Percentiles rank a stretch among this genome's conserved stretches.
These are phyloP conservation scores for Automeris io DNA, from an alignment of 2,888 invertebrate genomes.

Conservation along the genomic window DNA sequence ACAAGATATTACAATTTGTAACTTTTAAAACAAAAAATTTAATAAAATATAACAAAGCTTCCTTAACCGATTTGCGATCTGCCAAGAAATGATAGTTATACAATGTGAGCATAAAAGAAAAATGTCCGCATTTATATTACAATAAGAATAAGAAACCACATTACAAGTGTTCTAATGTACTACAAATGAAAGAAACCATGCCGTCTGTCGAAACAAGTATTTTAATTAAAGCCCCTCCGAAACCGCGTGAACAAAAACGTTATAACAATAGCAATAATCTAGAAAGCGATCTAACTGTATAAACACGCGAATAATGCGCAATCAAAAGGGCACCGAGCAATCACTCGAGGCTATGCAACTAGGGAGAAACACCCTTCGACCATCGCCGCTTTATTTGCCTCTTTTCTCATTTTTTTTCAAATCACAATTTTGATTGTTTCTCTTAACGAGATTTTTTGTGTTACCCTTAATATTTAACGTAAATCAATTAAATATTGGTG, in stretches of 20 bases:
- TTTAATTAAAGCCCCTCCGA: constrained; percentile 72
- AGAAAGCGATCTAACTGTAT: constrained; percentile 75
- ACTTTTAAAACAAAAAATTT: constrained; percentile 27
- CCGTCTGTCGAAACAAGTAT: constrained; percentile 50
- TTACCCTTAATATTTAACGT: neutral
- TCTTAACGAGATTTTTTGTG: constrained; percentile 20
- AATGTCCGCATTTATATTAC: neutral
- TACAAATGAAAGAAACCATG: constrained; percentile 38
- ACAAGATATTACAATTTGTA: constrained; percentile 37
- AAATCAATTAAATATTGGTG: no score
- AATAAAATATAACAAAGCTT: constrained; percentile 19
- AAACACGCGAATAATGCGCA: constrained; percentile 74
- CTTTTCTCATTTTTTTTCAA: constrained; percentile 18
- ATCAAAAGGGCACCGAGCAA: constrained; percentile 71
- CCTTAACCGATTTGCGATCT: constrained; percentile 1
- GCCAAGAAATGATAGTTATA: neutral
- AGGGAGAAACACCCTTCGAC: constrained; percentile 16
- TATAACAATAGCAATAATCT: constrained; percentile 75
- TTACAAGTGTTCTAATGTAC: constrained; percentile 11
- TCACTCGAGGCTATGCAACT: constrained; percentile 49
- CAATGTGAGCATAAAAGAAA: neutral
- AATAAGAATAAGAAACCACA: constrained; percentile 1
- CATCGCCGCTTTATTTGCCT: constrained; percentile 31
- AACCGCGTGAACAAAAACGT: constrained; percentile 58
- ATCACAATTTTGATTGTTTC: constrained; percentile 64